A percentile compares a stretch with the other conserved stretches of the same genome.
Conservation (phyloP, 64 coral and sea anemone species). For the Pocillopora verrucosa region DNA sequence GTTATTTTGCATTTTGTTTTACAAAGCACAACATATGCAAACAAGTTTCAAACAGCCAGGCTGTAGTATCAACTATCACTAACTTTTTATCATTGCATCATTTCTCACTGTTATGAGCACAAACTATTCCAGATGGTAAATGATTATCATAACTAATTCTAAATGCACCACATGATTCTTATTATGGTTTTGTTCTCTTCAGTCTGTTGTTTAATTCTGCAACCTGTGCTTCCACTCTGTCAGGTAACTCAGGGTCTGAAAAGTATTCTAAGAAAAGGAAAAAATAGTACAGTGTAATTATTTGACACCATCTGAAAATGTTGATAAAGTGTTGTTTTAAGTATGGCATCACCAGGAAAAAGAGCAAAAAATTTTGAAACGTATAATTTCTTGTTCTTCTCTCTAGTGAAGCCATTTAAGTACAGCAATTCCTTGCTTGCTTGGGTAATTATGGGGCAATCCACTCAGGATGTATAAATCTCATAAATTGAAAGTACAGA, state of each 20-base stretch:
- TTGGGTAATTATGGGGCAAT: too few species aligned
- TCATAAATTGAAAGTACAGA: too few species aligned
- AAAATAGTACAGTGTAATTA: neutral
- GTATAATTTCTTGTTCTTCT: too few species aligned
- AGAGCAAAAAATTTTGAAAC: too few species aligned
- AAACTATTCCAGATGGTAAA: neutral
- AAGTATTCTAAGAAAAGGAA: slow-evolving; percentile 58
- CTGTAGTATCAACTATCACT: neutral
- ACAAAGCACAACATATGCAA: neutral
- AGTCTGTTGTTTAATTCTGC: slow-evolving; percentile 51
- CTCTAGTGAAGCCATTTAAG: too few species aligned
- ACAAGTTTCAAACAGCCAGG: neutral
- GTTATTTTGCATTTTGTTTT: neutral
- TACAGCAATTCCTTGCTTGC: too few species aligned
- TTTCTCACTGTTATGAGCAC: too few species aligned
- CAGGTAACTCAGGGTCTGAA: slow-evolving; percentile 44
- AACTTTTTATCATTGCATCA: neutral
- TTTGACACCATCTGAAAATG: neutral
- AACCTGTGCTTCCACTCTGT: slow-evolving; percentile 65
- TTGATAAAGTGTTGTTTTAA: neutral
- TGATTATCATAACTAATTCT: neutral
- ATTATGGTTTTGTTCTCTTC: slow-evolving; percentile 29
- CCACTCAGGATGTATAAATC: too few species aligned
- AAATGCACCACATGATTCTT: neutral
- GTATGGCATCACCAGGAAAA: too few species aligned